A percentile compares a stretch with the other conserved stretches of the same genome.
phyloP scores from a whole-genome alignment of 2,113 vertebrate species.

The Cercopithecus mona region DNA sequence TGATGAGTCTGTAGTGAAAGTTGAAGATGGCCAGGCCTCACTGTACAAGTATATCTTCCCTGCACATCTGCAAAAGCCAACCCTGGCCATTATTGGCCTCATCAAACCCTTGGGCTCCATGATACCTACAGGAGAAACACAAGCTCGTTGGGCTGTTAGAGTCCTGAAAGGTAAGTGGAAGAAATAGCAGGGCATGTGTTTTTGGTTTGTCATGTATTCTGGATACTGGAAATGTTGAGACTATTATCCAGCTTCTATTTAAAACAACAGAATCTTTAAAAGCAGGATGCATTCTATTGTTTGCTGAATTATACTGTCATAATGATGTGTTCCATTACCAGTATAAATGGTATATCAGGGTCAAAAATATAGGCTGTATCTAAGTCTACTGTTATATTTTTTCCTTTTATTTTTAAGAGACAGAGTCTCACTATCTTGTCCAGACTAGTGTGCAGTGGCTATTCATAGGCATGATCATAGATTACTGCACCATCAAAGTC shows the following conservation, averaged over 20 bases:
- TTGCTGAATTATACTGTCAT: not conserved
- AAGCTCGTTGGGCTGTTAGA: slow-evolving; percentile 89
- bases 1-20: slow-evolving; percentile 81
- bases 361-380: not conserved
- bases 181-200: not conserved
- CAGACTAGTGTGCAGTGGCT: not conserved
- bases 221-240: not conserved
- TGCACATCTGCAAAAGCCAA: slow-evolving; percentile 85
- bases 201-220: not conserved
- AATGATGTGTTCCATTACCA: not conserved
- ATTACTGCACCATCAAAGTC: not conserved
- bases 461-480: not conserved
- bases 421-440: not conserved
- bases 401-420: not conserved
- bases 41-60: slow-evolving; percentile 92
- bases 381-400: not conserved
- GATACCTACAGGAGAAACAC: slow-evolving; percentile 87
- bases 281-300: not conserved
- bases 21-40: slow-evolving; percentile 82
- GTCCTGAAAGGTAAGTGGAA: slow-evolving; percentile 88
- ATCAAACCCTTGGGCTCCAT: slow-evolving; percentile 84
- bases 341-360: not conserved
- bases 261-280: not conserved
- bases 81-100: slow-evolving; percentile 89
- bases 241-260: not conserved